Evolutionary conservation across 2,113 vertebrate species (phyloP).

Genomic region (Accipiter virgatus): DNA sequence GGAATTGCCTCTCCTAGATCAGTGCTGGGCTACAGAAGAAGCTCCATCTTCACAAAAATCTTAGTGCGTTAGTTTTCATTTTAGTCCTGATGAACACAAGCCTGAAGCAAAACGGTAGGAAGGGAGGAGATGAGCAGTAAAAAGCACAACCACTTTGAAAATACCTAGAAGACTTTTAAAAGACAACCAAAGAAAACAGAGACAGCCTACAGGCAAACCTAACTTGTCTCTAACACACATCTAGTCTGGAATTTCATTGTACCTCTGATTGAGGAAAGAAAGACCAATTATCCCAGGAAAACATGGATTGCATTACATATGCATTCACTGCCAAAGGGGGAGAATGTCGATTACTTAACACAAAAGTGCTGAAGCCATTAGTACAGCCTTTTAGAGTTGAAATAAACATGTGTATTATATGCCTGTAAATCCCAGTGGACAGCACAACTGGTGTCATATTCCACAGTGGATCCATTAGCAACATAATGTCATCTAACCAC

Average conservation of each 20-base stretch:
- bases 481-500: constrained; percentile 74
- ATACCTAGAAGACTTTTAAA: not conserved
- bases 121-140: not conserved
- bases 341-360: constrained; percentile 75
- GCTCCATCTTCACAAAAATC: not conserved
- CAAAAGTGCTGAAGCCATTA: constrained; percentile 81
- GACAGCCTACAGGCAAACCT: not conserved
- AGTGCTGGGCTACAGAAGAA: not conserved
- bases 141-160: not conserved
- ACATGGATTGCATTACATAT: constrained; percentile 72
- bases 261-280: constrained; percentile 60
- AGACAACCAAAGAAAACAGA: not conserved
- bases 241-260: constrained; percentile 66
- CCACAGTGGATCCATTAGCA: constrained; percentile 78
- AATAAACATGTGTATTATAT: constrained; percentile 77
- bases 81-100: not conserved
- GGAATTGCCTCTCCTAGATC: not conserved
- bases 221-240: constrained; percentile 28
- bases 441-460: constrained; percentile 77
- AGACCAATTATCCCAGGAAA: constrained; percentile 74
- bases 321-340: constrained; percentile 55
- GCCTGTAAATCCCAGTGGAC: constrained; percentile 68
- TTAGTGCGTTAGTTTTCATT: not conserved
- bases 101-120: not conserved
- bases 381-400: constrained; percentile 74